Percentiles rank a stretch among this genome's conserved stretches.
These are phyloP conservation scores for Vanessa tameamea DNA, from an alignment of 1,140 invertebrate genomes.

Conservation along the genomic window DNA sequence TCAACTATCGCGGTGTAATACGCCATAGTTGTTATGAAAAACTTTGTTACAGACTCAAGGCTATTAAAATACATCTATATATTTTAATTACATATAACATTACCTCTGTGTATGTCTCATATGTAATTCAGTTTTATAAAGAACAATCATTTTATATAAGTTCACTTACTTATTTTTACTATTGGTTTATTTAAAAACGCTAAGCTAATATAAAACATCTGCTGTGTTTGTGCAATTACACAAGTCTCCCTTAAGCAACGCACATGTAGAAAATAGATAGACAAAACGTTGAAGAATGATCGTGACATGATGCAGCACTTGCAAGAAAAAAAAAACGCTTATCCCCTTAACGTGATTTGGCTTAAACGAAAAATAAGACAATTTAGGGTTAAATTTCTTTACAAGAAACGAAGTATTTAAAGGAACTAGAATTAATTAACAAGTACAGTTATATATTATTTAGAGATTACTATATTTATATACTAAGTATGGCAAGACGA, in stretches of 20 bases:
- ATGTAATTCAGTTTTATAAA: too few species aligned
- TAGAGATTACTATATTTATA: background rate
- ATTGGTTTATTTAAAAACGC: background rate
- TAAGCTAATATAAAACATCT: conserved; percentile 17
- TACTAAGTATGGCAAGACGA: too few species aligned
- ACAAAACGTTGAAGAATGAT: conserved; percentile 75
- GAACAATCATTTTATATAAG: background rate
- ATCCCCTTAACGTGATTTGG: conserved; percentile 51
- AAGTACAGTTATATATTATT: background rate
- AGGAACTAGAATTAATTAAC: background rate
- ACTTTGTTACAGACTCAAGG: too few species aligned
- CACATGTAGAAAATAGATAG: conserved; percentile 59
- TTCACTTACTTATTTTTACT: background rate
- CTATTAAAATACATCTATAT: too few species aligned
- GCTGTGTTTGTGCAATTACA: conserved; percentile 15
- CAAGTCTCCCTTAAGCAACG: conserved; percentile 28
- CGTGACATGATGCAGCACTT: conserved; percentile 71
- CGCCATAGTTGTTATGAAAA: too few species aligned
- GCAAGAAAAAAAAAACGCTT: conserved; percentile 60
- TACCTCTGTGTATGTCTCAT: too few species aligned
- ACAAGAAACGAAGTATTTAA: background rate
- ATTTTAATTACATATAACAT: too few species aligned
- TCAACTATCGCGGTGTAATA: background rate
- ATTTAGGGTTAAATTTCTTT: conserved; percentile 63
- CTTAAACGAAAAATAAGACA: conserved; percentile 46